Evolutionary conservation across 2,113 vertebrate species (phyloP).

Genomic region (Vulpes vulpes): DNA sequence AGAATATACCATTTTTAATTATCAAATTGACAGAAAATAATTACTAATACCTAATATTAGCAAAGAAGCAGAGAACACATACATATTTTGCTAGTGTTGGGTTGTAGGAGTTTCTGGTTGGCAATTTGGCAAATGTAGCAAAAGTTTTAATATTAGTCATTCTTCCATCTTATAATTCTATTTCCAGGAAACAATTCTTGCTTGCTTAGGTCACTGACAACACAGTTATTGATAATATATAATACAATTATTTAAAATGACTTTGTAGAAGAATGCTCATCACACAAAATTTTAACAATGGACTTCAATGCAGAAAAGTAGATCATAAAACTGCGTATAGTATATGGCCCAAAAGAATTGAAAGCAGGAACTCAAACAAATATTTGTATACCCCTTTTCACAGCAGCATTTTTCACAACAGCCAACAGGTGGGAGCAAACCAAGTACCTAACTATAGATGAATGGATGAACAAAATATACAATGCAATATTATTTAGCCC

Average conservation of each 20-base stretch:
- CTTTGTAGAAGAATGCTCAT: background rate
- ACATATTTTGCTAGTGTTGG: background rate
- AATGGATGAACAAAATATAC: background rate
- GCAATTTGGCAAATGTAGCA: background rate
- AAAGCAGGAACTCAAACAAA: conserved; percentile 7
- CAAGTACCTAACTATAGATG: background rate
- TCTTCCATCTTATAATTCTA: background rate
- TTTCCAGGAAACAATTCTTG: background rate
- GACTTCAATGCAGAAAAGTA: background rate
- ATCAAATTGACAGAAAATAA: background rate
- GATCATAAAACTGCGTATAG: background rate
- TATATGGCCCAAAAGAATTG: background rate
- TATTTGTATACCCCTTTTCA: background rate
- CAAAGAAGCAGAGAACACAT: background rate
- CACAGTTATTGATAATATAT: background rate
- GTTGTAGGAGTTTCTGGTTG: background rate
- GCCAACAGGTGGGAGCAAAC: background rate
- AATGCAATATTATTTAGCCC: background rate
- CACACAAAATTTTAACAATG: background rate
- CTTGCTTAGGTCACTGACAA: background rate
- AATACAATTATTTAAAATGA: conserved; percentile 26
- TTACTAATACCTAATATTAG: background rate
- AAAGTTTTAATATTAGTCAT: background rate
- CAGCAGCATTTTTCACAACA: background rate
- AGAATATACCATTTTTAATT: background rate